Percentiles rank a stretch among this genome's conserved stretches.
Conservation (phyloP, 2,113 vertebrate genomes). For the Anolis sagrei region DNA sequence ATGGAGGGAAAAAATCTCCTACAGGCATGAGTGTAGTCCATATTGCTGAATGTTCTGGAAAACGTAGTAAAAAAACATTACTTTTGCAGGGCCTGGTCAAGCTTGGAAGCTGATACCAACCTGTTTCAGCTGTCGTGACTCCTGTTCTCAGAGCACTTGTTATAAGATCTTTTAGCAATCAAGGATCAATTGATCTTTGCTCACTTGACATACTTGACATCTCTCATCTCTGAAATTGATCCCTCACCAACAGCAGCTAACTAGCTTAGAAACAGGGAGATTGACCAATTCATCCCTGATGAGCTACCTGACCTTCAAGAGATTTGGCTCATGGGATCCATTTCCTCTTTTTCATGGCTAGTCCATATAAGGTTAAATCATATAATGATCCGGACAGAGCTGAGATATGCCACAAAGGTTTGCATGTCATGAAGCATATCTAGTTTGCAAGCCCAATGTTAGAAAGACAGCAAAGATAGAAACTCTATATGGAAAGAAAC, state of each 20-base stretch:
- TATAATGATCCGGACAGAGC: not conserved
- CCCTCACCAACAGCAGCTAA: not conserved
- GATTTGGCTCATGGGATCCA: not conserved
- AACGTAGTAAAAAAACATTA: too few relatives aligned
- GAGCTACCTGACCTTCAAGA: not conserved
- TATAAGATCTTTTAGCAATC: not conserved
- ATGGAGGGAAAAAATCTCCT: too few relatives aligned
- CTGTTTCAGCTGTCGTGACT: not conserved
- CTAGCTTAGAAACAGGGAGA: not conserved
- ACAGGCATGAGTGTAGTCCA: too few relatives aligned
- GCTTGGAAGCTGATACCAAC: not conserved
- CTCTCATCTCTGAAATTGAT: not conserved
- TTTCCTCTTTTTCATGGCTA: not conserved
- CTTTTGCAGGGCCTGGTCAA: not conserved
- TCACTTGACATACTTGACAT: not conserved
- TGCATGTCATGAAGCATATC: not conserved
- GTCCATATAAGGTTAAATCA: not conserved
- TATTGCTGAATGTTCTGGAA: too few relatives aligned
- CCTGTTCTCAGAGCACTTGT: not conserved
- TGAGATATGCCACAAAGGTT: not conserved
- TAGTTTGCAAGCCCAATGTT: not conserved
- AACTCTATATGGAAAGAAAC: not conserved
- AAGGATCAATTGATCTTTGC: not conserved
- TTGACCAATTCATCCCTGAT: not conserved
- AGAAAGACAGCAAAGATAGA: not conserved